A percentile compares a stretch with the other conserved stretches of the same genome.
These are phyloP conservation scores for Hybognathus amarus DNA, from an alignment of 2,797 vertebrate species.

Conservation along the genomic window DNA sequence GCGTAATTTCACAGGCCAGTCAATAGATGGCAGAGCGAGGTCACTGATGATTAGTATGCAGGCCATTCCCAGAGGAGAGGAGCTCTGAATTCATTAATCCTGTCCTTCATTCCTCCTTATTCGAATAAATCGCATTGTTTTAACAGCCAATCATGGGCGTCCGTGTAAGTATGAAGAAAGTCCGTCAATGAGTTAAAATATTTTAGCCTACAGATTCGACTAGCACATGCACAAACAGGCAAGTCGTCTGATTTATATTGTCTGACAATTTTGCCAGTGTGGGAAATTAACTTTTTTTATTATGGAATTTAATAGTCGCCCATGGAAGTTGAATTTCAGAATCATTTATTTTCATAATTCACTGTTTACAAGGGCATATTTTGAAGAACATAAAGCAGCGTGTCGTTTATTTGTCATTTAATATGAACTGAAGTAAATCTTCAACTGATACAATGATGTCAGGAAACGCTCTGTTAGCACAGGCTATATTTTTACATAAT, in stretches of 20 bases:
- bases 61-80: conserved; percentile 20
- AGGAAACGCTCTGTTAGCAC: neutral
- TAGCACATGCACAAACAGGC: neutral
- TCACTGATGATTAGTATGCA: conserved; percentile 71
- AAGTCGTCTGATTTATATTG: neutral
- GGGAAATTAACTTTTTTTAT: conserved; percentile 9
- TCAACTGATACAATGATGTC: neutral
- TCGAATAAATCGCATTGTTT: conserved; percentile 44
- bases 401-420: neutral
- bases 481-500: neutral
- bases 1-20: conserved; percentile 68
- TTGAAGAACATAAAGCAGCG: neutral
- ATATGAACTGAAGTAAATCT: neutral
- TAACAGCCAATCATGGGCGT: conserved; percentile 36
- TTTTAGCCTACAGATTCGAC: neutral
- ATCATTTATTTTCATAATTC: neutral
- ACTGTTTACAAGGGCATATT: neutral
- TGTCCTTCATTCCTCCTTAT: conserved; percentile 31
- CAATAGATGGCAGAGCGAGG: conserved; percentile 79
- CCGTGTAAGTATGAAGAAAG: neutral
- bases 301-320: neutral
- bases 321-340: neutral
- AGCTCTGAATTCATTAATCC: conserved; percentile 36
- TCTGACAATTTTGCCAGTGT: conserved; percentile 10
- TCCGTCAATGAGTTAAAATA: neutral